A percentile compares a stretch with the other conserved stretches of the same genome.
phyloP scores from a whole-genome alignment of 2,113 vertebrate species.

The Pteruthius melanotis region DNA sequence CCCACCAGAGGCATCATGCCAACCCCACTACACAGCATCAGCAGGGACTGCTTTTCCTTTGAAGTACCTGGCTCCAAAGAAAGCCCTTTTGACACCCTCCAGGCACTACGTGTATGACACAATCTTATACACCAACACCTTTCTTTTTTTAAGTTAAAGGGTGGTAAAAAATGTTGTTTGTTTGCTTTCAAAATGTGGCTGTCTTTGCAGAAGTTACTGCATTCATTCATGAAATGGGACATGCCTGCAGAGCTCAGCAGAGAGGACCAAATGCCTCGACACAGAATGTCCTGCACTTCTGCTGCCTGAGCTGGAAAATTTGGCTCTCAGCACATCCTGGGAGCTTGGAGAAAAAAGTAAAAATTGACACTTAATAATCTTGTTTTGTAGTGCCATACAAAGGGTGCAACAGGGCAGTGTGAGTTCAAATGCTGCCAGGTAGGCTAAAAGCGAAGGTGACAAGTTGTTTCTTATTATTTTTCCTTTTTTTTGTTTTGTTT shows the following conservation, averaged over 20 bases:
- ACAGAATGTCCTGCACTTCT: background rate
- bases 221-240: background rate
- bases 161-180: background rate
- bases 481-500: background rate
- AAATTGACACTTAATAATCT: background rate
- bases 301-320: background rate
- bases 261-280: rapidly evolving
- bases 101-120: background rate
- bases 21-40: background rate
- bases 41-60: background rate
- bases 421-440: background rate
- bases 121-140: background rate
- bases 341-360: background rate
- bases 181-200: background rate
- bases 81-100: background rate
- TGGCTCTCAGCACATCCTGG: background rate
- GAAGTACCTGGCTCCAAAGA: background rate
- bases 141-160: background rate
- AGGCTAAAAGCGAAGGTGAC: background rate
- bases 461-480: background rate
- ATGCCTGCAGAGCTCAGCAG: background rate
- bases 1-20: rapidly evolving
- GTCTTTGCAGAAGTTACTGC: background rate
- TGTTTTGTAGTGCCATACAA: background rate
- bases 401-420: background rate